Evolutionary conservation across 2,113 vertebrate species (phyloP).

Genomic region (Grammomys dolichurus): DNA sequence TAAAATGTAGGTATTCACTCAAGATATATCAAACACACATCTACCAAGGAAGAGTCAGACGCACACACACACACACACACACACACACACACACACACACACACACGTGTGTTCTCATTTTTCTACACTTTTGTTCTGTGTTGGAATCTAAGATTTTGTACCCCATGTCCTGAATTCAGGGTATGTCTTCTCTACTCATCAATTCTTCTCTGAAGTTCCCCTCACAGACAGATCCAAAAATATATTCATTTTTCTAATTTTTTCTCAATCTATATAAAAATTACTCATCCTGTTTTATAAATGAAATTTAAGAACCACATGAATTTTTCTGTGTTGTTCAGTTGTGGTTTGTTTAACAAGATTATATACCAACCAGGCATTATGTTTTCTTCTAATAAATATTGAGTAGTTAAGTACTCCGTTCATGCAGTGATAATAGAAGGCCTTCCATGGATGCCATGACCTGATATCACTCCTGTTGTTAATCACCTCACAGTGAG

Average conservation of each 20-base stretch:
- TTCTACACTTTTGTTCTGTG: not conserved
- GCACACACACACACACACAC: rapidly evolving
- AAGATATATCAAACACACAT: not conserved
- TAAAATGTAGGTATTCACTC: too few relatives aligned
- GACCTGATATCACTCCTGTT: not conserved
- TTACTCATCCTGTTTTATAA: not conserved
- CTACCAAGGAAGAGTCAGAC: rapidly evolving
- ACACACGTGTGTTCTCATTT: not conserved
- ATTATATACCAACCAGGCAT: not conserved
- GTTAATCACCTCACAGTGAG: not conserved
- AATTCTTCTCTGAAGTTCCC: not conserved
- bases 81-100: rapidly evolving
- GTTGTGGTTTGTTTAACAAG: not conserved
- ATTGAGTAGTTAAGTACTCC: not conserved
- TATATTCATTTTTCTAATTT: not conserved
- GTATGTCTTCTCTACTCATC: not conserved
- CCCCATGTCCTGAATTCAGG: not conserved
- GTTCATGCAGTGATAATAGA: not conserved
- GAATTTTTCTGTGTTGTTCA: not conserved
- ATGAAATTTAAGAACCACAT: not conserved
- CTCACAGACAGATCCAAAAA: not conserved
- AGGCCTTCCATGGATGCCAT: not conserved
- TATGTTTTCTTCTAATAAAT: not conserved
- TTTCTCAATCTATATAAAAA: not conserved
- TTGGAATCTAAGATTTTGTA: rapidly evolving